Conservation (phyloP, 2,888 invertebrate species). For the Xanthia togata region DNA sequence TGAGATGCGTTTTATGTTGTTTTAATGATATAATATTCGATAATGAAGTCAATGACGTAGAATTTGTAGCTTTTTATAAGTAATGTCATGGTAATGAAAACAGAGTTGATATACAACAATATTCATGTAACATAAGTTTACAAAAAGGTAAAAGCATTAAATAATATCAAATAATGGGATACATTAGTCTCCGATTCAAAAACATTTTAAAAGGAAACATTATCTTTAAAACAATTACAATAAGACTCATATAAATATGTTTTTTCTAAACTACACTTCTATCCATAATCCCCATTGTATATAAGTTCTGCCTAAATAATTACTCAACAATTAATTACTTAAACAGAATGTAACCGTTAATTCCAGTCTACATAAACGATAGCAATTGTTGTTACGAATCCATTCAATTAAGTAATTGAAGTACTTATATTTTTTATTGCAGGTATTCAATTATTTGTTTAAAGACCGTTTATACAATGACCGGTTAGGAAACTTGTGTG, state of each 20-base stretch:
- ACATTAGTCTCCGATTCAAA: not conserved
- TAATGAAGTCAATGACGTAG: slow-evolving; percentile 2
- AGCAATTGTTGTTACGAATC: slow-evolving; percentile 42
- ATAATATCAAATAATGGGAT: not conserved
- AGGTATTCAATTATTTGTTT: slow-evolving; percentile 43
- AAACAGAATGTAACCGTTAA: slow-evolving; percentile 37
- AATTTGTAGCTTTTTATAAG: slow-evolving; percentile 23
- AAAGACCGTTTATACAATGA: slow-evolving; percentile 25
- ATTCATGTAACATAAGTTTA: not conserved
- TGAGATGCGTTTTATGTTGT: slow-evolving; percentile 3
- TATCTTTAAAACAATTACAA: not conserved
- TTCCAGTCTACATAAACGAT: slow-evolving; percentile 24
- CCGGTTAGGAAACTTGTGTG: not conserved
- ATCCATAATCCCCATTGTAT: not conserved
- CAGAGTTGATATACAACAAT: not conserved
- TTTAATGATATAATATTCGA: slow-evolving; percentile 12
- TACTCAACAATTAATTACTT: slow-evolving; percentile 42
- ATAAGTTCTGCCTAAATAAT: slow-evolving; percentile 16
- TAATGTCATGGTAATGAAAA: slow-evolving; percentile 19
- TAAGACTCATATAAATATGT: not conserved
- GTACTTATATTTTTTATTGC: slow-evolving; percentile 31
- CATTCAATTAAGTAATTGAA: slow-evolving; percentile 51
- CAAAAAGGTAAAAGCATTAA: not conserved
- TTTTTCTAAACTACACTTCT: not conserved
- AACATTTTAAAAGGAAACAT: not conserved